Conservation (phyloP, 2,888 invertebrate genomes). For the Nomada hirtipes region DNA sequence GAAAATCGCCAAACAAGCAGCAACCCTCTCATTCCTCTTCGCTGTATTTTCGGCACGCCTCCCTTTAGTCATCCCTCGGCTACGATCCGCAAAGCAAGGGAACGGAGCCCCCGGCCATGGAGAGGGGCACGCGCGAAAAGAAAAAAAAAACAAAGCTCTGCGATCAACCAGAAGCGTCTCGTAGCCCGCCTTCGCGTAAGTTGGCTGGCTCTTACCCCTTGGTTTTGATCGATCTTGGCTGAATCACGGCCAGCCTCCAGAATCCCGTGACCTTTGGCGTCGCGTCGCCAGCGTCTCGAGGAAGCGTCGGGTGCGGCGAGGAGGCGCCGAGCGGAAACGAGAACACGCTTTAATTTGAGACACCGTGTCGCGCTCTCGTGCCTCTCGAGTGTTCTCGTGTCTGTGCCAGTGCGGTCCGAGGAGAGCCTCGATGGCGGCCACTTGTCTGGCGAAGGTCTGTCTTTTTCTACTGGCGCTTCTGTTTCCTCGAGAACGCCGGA, state of each 20-base stretch:
- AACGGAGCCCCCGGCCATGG: not conserved
- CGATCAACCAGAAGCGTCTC: slow-evolving; percentile 8
- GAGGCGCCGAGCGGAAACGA: slow-evolving; percentile 16
- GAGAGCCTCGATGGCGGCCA: slow-evolving; percentile 52
- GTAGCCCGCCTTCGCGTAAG: not conserved
- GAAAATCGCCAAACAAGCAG: not conserved
- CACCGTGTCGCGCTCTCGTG: slow-evolving; percentile 72
- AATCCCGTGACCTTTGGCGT: slow-evolving; percentile 64
- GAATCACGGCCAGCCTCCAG: slow-evolving; percentile 64
- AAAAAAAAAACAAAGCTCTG: slow-evolving; percentile 16
- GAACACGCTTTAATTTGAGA: slow-evolving; percentile 76
- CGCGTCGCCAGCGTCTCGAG: slow-evolving; percentile 50
- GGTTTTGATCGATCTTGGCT: slow-evolving; percentile 62
- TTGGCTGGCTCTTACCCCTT: slow-evolving; percentile 40
- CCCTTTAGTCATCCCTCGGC: not conserved
- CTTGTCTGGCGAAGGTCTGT: slow-evolving; percentile 71
- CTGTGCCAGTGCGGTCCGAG: slow-evolving; percentile 52
- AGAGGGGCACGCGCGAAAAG: not conserved
- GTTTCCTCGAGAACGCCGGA: slow-evolving; percentile 10
- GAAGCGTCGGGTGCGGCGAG: slow-evolving; percentile 41
- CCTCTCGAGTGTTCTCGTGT: slow-evolving; percentile 71
- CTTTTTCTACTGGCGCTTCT: slow-evolving; percentile 62
- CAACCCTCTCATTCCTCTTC: not conserved
- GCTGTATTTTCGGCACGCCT: slow-evolving; percentile 1
- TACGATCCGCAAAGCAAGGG: not conserved